phyloP scores from a whole-genome alignment of 35 echinoderm and acorn worm species.

The Heliocidaris erythrogramma region DNA sequence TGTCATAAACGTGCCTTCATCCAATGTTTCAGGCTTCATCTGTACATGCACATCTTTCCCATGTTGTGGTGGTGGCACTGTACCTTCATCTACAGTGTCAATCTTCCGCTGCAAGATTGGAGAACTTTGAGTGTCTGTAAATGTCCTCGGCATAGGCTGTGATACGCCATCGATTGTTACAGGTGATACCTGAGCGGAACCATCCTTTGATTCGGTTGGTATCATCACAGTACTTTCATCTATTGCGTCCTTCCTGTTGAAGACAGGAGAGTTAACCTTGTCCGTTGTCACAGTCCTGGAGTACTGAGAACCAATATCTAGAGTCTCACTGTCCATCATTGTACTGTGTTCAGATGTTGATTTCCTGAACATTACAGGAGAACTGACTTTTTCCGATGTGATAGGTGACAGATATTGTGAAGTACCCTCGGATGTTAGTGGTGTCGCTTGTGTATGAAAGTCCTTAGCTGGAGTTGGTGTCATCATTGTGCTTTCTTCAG shows the following conservation, averaged over 20 bases:
- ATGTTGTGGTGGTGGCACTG: background rate
- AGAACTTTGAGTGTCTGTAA: background rate
- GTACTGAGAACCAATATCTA: background rate
- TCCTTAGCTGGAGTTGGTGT: background rate
- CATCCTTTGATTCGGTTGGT: background rate
- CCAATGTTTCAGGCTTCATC: constrained; percentile 44
- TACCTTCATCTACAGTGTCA: background rate
- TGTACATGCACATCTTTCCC: background rate
- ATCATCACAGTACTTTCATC: constrained; percentile 3
- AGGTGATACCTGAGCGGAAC: constrained; percentile 48
- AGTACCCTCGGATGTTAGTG: background rate
- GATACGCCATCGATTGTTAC: constrained; percentile 22
- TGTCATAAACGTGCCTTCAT: constrained; percentile 46
- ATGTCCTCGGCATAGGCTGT: background rate
- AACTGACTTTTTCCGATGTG: background rate
- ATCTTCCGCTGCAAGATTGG: background rate
- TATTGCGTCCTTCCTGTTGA: background rate
- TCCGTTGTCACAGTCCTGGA: background rate
- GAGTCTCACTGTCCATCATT: background rate
- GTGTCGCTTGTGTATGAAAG: background rate
- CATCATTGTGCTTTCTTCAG: background rate
- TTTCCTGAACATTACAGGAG: background rate
- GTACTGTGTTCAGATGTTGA: background rate
- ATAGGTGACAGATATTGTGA: background rate
- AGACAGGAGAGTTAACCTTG: constrained; percentile 14